Conservation (phyloP, 1,140 invertebrate genomes). For the Drosophila bipectinata region DNA sequence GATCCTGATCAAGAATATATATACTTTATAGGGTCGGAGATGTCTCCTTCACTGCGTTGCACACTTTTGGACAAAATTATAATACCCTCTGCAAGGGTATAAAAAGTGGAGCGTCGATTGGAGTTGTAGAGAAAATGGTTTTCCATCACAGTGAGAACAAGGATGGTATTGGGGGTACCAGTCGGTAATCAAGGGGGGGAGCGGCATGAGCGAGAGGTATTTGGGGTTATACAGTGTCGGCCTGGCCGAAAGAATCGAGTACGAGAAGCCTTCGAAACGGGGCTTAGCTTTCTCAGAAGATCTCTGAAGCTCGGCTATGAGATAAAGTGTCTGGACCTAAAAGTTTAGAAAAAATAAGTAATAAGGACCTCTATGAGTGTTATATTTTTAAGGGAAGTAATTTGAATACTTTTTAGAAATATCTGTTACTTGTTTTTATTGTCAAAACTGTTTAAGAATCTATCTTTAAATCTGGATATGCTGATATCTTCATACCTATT, state of each 20-base stretch:
- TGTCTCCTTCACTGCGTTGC: too few species aligned
- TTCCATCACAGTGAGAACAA: constrained; percentile 60
- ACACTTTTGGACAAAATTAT: too few species aligned
- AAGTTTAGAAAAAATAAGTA: neutral
- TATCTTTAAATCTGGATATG: neutral
- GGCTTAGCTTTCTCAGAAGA: constrained; percentile 37
- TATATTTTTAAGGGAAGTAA: neutral
- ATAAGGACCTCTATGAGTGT: neutral
- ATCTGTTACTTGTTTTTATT: too few species aligned
- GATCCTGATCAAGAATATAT: too few species aligned
- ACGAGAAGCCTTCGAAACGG: constrained; percentile 39
- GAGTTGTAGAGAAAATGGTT: constrained; percentile 59
- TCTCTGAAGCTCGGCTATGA: constrained; percentile 33
- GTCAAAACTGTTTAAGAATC: neutral
- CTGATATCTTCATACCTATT: too few species aligned
- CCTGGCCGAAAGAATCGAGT: constrained; percentile 47
- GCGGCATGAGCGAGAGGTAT: neutral
- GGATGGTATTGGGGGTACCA: constrained; percentile 7
- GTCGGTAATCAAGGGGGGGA: constrained; percentile 11
- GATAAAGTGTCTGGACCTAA: constrained; percentile 21
- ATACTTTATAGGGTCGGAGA: too few species aligned
- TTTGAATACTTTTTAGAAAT: neutral
- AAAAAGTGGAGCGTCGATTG: constrained; percentile 77
- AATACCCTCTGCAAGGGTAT: too few species aligned
- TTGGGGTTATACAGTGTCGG: constrained; percentile 14